Evolutionary conservation across 2,113 vertebrate genomes (phyloP), one percentile per base, ranked within the genome.

Genomic region (Podarcis raffonei): DNA sequence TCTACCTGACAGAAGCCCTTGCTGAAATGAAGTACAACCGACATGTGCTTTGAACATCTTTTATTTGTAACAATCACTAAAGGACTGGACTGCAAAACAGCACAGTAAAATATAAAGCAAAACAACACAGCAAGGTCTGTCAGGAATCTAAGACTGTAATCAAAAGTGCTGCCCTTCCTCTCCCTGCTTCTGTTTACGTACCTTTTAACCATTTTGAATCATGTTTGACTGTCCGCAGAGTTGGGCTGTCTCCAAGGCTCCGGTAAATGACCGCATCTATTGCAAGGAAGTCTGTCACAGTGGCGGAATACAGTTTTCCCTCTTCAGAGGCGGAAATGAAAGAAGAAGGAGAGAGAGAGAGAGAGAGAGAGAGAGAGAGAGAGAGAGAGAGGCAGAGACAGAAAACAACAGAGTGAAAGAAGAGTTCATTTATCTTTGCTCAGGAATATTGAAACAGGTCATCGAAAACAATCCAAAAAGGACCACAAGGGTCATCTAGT

Each of bases 141-240:
- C 65, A 90, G 87, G 89, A 95, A 81, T 69, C 57, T 71, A 89
- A 89, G 89, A 83, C 69, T 94, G 84, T 91, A 90, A 92, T 66
- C 83, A 93, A 90, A 78, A 86, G 86, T 59, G 27, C 5, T 0
- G 12, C 59, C 91, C 71, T 30, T 77, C 37, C 30, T 81, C 76
- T 4, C 0, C 0, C 6, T 62, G 68, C 25, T 62, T 82, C 93
- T 95, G 84, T 94, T 93, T 93, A 87, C 96, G 97, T 96, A 99
- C 99, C 99, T 99, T 99, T 99, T 94, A 99, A 95, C 98, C 99
- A 99, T 94, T 99, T 99, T 82, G 99, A 99, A 96, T 99, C 99
- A 32, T 99, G 99, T 96, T 99, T 99, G 95, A 99, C 99, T 76
- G 99, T 99, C 95, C 99, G 97, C 92, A 99, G 96, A 79, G 99